Evolutionary conservation across 30 jellyfish, hydroid and myxozoan genomes (phyloP).

Genomic region (Aurelia aurita complex sp. Pacific): DNA sequence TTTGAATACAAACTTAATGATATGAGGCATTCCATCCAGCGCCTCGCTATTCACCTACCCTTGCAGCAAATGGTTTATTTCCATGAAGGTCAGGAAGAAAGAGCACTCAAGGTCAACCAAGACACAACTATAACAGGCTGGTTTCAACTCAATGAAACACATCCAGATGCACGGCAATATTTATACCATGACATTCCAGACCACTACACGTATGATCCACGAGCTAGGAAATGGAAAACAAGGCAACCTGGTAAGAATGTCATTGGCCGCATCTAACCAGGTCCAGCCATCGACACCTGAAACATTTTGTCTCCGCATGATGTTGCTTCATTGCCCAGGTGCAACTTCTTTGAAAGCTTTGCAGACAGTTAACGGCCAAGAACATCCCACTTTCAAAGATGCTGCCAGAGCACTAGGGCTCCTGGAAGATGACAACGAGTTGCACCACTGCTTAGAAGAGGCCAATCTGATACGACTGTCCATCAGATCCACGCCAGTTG

Average conservation of each 20-base stretch:
- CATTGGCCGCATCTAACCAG: neutral
- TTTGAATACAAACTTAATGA: neutral
- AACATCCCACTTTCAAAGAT: constrained; percentile 45
- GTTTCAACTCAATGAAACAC: constrained; percentile 23
- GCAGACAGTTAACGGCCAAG: constrained; percentile 35
- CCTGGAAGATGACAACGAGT: constrained; percentile 19
- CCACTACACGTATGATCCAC: constrained; percentile 24
- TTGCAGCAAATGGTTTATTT: neutral
- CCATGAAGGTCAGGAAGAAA: too few relatives aligned
- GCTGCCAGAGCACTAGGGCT: constrained; percentile 52
- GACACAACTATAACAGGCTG: constrained; percentile 57
- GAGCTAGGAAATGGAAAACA: constrained; percentile 1
- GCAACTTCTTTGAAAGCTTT: constrained; percentile 11
- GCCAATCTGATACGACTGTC: neutral
- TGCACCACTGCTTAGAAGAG: constrained; percentile 19
- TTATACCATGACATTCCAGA: constrained; percentile 48
- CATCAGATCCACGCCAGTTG: constrained; percentile 14
- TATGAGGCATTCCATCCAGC: constrained; percentile 20
- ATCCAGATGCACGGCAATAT: neutral
- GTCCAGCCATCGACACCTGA: constrained; percentile 31
- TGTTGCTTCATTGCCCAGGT: constrained; percentile 41
- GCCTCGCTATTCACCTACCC: constrained; percentile 51
- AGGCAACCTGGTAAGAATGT: neutral
- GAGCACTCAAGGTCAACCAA: neutral
- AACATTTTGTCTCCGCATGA: constrained; percentile 29